phyloP scores from a whole-genome alignment of 1,140 invertebrate species.

The Ladona fulva region DNA sequence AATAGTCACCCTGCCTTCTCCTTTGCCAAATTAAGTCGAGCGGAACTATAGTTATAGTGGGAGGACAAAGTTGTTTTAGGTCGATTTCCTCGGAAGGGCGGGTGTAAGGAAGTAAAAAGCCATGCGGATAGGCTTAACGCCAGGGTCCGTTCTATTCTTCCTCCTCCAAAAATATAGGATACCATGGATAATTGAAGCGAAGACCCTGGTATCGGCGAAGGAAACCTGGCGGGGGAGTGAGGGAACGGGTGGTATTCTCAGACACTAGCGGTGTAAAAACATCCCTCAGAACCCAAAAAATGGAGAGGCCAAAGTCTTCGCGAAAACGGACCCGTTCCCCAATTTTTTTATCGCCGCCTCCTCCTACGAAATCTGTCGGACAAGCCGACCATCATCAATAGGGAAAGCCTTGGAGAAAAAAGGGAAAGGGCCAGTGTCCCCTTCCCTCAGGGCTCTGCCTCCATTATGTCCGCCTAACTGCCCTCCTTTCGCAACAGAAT shows the following conservation, averaged over 20 bases:
- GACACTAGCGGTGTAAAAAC: not conserved
- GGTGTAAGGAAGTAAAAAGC: not conserved
- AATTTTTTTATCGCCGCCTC: not conserved
- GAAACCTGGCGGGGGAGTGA: not conserved
- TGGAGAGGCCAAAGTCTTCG: not conserved
- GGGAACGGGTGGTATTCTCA: not conserved
- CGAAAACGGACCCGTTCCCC: not conserved
- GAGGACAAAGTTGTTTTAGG: not conserved
- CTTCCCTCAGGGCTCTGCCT: not conserved
- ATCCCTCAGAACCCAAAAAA: not conserved
- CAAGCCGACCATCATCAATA: not conserved
- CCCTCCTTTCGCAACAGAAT: not conserved
- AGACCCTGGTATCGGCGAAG: not conserved
- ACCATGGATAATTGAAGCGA: constrained; percentile 4
- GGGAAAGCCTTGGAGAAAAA: not conserved
- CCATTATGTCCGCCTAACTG: constrained; percentile 7
- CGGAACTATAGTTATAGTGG: too few species aligned
- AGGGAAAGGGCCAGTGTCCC: not conserved
- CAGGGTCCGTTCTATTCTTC: not conserved
- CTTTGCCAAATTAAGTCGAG: too few species aligned
- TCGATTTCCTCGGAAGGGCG: not conserved
- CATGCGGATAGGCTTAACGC: not conserved
- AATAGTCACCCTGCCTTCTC: too few species aligned
- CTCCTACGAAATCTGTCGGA: not conserved
- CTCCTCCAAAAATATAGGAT: not conserved